Base-by-base conservation (phyloP, 2,888 invertebrate species). In the Polylopha cassiicola region DNA sequence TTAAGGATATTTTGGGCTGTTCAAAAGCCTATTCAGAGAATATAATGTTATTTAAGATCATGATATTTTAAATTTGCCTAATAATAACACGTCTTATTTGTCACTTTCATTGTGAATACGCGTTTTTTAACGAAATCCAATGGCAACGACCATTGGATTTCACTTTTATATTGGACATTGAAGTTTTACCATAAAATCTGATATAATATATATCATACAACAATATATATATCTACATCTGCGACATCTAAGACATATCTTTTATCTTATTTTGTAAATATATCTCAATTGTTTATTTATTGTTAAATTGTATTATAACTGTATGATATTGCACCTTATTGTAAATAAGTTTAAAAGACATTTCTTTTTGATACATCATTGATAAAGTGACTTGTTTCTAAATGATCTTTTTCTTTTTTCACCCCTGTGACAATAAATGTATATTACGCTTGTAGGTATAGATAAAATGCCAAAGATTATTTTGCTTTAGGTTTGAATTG, bases 371-470 rank as follows among this genome's bases (percentile, higher is more conserved):
- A 48, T 53, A 34, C 8, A 29, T 34, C 28, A 21, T 46, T 38
- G 17, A 28, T 39, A 15, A 27, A 32, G 31, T 39, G 43, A 48
- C 51, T 55, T 56, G 46, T 55, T 55, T 59, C 56, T 59, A 56
- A 58, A 64, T 63, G 71, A 67, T 53, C 57, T 69, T 55, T 49
- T 62, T 68, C 69, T 66, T 67, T 73, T 74, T 66, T 76, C 75
- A 82, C 78, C 79, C 78, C 76, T 82, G 75, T 82, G 84, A 85
- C 84, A 85, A 85, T 85, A 85, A 82, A 74, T 79, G 65, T 81
- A 82, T 67, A 73, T 78, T 77, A 82, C 80, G 82, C 84, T 85
- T 78, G 76, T 82, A 84, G 77, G 61, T 61, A 61, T 65, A 72
- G 76, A 70, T 63, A 63, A 64, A 74, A 65, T 69, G 82, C 84